These are phyloP conservation scores for Takifugu flavidus DNA, from an alignment of 2,113 vertebrate genomes.

Conservation along the genomic window DNA sequence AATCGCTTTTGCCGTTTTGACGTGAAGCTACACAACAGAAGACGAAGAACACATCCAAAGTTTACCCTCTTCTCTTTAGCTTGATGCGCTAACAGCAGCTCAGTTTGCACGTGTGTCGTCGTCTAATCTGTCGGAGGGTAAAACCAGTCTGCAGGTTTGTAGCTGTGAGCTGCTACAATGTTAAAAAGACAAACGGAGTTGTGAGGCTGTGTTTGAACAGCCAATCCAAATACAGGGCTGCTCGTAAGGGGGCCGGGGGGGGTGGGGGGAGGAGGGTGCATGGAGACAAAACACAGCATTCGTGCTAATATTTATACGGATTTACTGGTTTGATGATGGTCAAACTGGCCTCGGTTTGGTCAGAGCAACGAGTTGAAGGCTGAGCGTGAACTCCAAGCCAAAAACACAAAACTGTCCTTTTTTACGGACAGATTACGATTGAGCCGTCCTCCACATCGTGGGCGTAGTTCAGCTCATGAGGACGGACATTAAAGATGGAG, in stretches of 20 bases:
- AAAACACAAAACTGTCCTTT: too few species aligned
- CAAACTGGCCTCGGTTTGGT: too few species aligned
- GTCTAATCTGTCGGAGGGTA: constrained; percentile 24
- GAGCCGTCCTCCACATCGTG: constrained; percentile 52
- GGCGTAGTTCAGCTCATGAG: constrained; percentile 60
- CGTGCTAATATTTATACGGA: too few species aligned
- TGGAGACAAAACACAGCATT: too few species aligned
- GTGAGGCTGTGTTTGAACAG: constrained; percentile 21
- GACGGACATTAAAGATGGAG: constrained; percentile 64
- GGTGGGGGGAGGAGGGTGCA: constrained; percentile 3
- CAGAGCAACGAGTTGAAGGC: too few species aligned
- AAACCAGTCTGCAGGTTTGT: constrained; percentile 3
- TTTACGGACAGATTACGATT: neutral
- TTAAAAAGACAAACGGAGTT: too few species aligned
- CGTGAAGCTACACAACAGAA: neutral
- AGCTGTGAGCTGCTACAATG: constrained; percentile 12
- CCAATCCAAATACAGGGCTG: constrained; percentile 53
- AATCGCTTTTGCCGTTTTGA: too few species aligned
- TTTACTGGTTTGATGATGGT: too few species aligned
- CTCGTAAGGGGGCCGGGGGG: constrained; percentile 27
- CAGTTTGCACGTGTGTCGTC: neutral
- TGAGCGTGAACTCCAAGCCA: too few species aligned
- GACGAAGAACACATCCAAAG: neutral
- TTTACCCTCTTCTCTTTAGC: constrained; percentile 8
- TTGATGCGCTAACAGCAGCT: constrained; percentile 7